A percentile compares a stretch with the other conserved stretches of the same genome.
Conservation (phyloP, 2,113 vertebrate genomes). For the Phrynosoma platyrhinos region DNA sequence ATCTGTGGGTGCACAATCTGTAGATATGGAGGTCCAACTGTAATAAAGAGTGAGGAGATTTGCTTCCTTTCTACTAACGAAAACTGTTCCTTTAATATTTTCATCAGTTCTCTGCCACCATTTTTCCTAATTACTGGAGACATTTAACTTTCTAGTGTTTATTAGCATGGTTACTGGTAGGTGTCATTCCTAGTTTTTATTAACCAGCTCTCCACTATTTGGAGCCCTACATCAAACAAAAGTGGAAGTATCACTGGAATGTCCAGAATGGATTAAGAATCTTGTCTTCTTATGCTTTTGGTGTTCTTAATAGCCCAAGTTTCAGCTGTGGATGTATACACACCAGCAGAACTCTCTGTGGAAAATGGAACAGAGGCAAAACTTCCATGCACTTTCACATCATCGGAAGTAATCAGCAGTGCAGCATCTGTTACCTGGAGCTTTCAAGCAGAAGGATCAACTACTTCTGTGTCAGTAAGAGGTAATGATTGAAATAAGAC, state of each 20-base stretch:
- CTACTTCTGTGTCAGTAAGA: slow-evolving; percentile 77
- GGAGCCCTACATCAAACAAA: not conserved
- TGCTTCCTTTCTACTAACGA: too few species aligned
- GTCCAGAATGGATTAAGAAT: not conserved
- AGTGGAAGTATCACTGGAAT: not conserved
- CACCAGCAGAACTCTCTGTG: slow-evolving; percentile 83
- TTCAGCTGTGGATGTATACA: slow-evolving; percentile 83
- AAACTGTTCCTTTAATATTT: too few species aligned
- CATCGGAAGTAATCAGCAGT: slow-evolving; percentile 80
- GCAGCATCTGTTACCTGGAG: slow-evolving; percentile 85
- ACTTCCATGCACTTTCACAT: slow-evolving; percentile 88
- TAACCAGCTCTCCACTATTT: not conserved
- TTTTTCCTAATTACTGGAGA: not conserved
- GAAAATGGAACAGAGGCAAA: slow-evolving; percentile 89
- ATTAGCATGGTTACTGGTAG: not conserved
- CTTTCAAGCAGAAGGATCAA: slow-evolving; percentile 81
- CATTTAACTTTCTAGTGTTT: not conserved
- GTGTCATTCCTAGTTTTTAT: not conserved
- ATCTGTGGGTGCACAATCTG: too few species aligned
- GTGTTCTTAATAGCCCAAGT: slow-evolving; percentile 52
- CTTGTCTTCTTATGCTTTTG: slow-evolving; percentile 40
- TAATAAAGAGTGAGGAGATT: too few species aligned
- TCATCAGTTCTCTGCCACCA: not conserved
- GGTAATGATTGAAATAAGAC: not conserved
- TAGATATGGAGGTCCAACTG: too few species aligned